Evolutionary conservation across 2,113 vertebrate species (phyloP), one percentile per base, ranked within the genome.

Genomic region (Pomatorhinus ruficollis): DNA sequence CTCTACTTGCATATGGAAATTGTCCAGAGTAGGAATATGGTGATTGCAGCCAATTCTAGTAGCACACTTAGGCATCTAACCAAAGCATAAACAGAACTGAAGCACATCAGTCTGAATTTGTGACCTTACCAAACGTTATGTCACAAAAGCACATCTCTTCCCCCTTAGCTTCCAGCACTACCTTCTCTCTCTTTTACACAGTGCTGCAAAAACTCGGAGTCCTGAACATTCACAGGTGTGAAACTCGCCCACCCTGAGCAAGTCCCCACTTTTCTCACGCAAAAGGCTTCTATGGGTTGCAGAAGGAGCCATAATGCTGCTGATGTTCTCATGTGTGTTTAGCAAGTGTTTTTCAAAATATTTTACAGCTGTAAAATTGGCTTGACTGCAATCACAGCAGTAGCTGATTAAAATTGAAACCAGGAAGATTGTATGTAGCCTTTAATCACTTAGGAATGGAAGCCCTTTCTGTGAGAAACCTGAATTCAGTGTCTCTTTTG

Each of bases 221-320:
- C 30, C 37, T 52, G 12, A 5, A 15, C 14, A 4, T 54, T 59
- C 60, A 6, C 7, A 87, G 37, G 24, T 11, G 5, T 17, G 61
- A 76, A 71, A 84, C 21, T 69, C 4, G 4, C 25, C 11, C 15
- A 35, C 4, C 21, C 40, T 25, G 14, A 71, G 21, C 8, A 37
- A 68, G 6, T 17, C 30, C 0, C 0, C 14, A 19, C 7, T 10
- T 63, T 78, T 65, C 10, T 53, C 8, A 0, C 50, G 5, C 12
- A 40, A 74, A 82, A 85, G 3, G 12, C 7, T n/a, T 59, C 5
- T 11, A 9, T 42, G n/a, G 52, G 37, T 45, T 24, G n/a, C 39
- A 40, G 54, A 86, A 61, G 37, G 47, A 74, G 3, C 10, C 23
- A 18, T 6, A 22, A 19, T 19, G 47, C 20, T 82, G 18, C 17